A percentile compares a stretch with the other conserved stretches of the same genome.
Conservation (phyloP, 2,797 vertebrate species). For the Sebastolobus alascanus region DNA sequence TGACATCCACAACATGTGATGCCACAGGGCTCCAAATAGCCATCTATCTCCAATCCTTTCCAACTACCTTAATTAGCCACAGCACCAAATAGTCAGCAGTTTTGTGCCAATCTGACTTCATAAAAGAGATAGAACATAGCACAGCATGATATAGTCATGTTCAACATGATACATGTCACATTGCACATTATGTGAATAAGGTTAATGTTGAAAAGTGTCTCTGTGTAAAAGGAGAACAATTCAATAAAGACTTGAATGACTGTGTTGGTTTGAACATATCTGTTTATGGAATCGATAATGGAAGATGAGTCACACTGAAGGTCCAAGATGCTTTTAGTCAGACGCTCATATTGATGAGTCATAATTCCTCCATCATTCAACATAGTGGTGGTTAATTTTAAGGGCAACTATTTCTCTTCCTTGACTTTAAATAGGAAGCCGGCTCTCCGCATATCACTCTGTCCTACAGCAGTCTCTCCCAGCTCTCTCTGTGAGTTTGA, state of each 20-base stretch:
- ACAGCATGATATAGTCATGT: background rate
- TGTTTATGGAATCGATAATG: constrained; percentile 5
- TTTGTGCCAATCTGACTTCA: background rate
- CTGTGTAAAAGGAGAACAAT: background rate
- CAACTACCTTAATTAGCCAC: background rate
- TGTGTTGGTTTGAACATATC: background rate
- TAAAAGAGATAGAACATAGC: background rate
- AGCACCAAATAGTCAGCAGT: background rate
- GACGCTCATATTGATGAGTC: constrained; percentile 23
- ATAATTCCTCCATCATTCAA: constrained; percentile 39
- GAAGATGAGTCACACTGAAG: constrained; percentile 22
- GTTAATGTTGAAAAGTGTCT: constrained; percentile 1
- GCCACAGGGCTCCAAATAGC: constrained; percentile 10
- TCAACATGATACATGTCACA: background rate
- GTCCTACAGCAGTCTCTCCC: constrained; percentile 53
- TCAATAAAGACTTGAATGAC: background rate
- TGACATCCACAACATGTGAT: constrained; percentile 1
- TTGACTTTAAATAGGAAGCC: constrained; percentile 36
- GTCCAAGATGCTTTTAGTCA: constrained; percentile 1
- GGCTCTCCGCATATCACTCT: constrained; percentile 38
- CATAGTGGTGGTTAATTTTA: constrained; percentile 40
- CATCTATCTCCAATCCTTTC: background rate
- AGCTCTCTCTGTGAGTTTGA: constrained; percentile 67
- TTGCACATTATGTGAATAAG: background rate
- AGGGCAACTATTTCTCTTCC: constrained; percentile 32